Conservation (phyloP, 2,797 vertebrate species). For the Tachyglossus aculeatus region DNA sequence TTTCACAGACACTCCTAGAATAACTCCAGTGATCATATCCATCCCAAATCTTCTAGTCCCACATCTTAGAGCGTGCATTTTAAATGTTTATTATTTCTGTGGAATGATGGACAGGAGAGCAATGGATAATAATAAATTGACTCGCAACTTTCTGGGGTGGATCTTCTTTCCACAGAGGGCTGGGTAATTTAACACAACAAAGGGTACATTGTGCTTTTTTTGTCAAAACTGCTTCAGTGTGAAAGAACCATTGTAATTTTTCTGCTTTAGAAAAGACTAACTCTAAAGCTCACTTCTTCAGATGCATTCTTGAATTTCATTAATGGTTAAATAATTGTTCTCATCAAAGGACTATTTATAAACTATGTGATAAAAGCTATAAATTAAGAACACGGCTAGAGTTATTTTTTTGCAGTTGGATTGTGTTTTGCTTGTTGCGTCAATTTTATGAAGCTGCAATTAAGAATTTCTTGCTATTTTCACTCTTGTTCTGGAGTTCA, state of each 20-base stretch:
- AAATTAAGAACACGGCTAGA: conserved; percentile 1
- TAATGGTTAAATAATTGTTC: neutral
- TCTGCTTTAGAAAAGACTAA: conserved; percentile 39
- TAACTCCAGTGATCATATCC: conserved; percentile 17
- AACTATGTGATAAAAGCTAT: neutral
- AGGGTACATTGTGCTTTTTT: no score
- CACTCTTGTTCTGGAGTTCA: conserved; percentile 27
- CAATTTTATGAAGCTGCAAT: conserved; percentile 39
- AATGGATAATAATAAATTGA: conserved; percentile 32
- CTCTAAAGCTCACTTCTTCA: neutral
- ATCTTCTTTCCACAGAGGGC: conserved; percentile 3
- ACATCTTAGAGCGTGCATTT: conserved; percentile 35
- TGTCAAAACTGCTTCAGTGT: no score
- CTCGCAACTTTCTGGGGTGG: conserved; percentile 26
- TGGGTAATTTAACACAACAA: no score
- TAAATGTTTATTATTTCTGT: conserved; percentile 26
- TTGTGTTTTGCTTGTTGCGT: conserved; percentile 25
- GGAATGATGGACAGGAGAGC: conserved; percentile 4
- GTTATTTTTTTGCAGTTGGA: neutral
- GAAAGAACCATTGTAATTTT: no score
- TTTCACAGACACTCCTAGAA: conserved; percentile 56
- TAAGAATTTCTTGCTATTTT: neutral
- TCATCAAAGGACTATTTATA: conserved; percentile 15
- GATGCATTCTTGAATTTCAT: no score
- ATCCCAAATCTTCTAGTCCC: conserved; percentile 19